These are phyloP conservation scores for Bombus huntii DNA, from an alignment of 1,140 invertebrate species.

Conservation along the genomic window DNA sequence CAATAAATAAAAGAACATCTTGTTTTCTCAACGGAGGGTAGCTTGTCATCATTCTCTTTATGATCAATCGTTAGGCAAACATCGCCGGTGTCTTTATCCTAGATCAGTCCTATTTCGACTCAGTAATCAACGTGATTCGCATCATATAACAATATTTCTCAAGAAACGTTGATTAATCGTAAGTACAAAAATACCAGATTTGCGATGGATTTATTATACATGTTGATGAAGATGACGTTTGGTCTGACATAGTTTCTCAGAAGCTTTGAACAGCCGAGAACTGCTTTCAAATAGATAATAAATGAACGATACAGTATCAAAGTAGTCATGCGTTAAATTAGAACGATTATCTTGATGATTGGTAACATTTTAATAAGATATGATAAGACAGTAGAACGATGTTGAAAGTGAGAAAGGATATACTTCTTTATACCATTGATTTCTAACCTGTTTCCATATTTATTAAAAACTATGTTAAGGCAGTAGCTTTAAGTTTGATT, in stretches of 20 bases:
- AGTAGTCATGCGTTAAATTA: neutral
- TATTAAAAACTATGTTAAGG: neutral
- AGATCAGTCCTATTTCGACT: neutral
- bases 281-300: neutral
- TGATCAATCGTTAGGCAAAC: slow-evolving; percentile 5
- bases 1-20: slow-evolving; percentile 17
- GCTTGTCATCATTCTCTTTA: neutral
- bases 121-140: slow-evolving; percentile 2
- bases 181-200: neutral
- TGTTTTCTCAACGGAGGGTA: neutral
- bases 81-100: neutral
- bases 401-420: neutral
- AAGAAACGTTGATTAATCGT: neutral
- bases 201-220: neutral
- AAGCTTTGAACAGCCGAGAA: neutral
- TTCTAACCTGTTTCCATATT: neutral
- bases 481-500: neutral
- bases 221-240: neutral
- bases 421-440: neutral
- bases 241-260: neutral
- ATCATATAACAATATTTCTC: neutral
- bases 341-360: neutral
- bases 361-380: neutral
- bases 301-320: neutral
- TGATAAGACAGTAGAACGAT: neutral